These are phyloP conservation scores for Drosophila subquinaria DNA, from an alignment of 2,888 invertebrate species.

Conservation along the genomic window DNA sequence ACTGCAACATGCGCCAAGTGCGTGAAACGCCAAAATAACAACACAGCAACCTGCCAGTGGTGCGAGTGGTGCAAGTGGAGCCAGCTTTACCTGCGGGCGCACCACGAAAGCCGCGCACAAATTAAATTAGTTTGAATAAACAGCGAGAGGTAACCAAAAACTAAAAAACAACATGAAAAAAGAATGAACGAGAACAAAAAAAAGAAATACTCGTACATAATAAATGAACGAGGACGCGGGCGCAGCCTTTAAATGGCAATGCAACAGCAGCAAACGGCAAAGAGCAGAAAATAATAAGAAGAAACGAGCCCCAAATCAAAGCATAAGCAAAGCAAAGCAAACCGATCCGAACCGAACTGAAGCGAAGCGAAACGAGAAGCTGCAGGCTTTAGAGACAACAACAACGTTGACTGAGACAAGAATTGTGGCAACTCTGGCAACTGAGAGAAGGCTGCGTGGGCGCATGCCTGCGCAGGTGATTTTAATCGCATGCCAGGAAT, in stretches of 20 bases:
- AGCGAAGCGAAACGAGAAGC: constrained; percentile 31
- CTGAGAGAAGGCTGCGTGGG: constrained; percentile 66
- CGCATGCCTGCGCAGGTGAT: constrained; percentile 84
- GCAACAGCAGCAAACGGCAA: constrained; percentile 12
- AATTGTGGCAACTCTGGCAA: constrained; percentile 11
- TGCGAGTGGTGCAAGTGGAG: constrained; percentile 52
- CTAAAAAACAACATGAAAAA: constrained; percentile 19
- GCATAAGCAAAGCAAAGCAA: constrained; percentile 28
- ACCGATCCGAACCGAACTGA: constrained; percentile 16
- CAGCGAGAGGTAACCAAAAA: constrained; percentile 69
- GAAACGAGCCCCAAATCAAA: constrained; percentile 67
- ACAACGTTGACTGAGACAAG: constrained; percentile 34
- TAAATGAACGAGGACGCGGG: constrained; percentile 73
- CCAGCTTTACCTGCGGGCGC: constrained; percentile 71
- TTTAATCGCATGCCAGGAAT: constrained; percentile 84
- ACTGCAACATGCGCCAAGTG: constrained; percentile 82
- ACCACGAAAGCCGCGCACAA: constrained; percentile 74
- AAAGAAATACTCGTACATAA: constrained; percentile 68
- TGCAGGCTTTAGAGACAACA: constrained; percentile 38
- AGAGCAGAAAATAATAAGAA: constrained; percentile 50
- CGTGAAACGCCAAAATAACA: constrained; percentile 81
- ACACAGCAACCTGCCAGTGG: constrained; percentile 74
- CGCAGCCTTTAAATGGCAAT: constrained; percentile 76
- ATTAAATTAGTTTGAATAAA: constrained; percentile 81
- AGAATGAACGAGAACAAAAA: constrained; percentile 16